Evolutionary conservation across 2,888 invertebrate species (phyloP), one percentile per base, ranked within the genome.

Genomic region (Herminia tarsipennalis): DNA sequence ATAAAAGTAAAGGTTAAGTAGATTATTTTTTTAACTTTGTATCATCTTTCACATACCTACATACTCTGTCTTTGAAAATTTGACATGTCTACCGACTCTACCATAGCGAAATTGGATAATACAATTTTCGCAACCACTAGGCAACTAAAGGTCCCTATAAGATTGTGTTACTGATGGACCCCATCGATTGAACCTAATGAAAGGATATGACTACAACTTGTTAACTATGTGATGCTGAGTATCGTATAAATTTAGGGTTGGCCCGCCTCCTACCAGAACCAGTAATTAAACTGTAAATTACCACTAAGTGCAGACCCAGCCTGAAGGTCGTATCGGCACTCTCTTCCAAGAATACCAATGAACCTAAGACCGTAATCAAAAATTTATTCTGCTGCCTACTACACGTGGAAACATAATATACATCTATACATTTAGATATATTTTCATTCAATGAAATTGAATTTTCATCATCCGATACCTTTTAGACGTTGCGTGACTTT

Each of bases 201-300:
- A 64, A 61, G 61, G 63, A 64, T 63, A 59, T 64, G 63, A 52
- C 50, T 59, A 41, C 41, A 55, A 50, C 49, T 56, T 58, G 62
- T 48, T 58, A 61, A 61, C 57, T 60, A 61, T 61, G 55, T 52
- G 45, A 59, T 52, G 51, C 24, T 30, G 47, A 62, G 52, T 43
- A 46, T 42, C 56, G 50, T 49, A 73, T 76, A 74, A 76, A 74
- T 76, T 74, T 61, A 43, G 64, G 61, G 56, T 62, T 45, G 56
- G 65, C 57, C 58, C 67, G 66, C 56, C 56, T 63, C 50, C 59
- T 33, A 54, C 40, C 45, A 70, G 72, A 70, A 70, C 73, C 77
- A 78, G 86, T 88, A 88, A 88, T 88, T 87, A 87, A 88, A 86
- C 86, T 86, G 87, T 87, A 86, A 87, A 88, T 87, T 87, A 86